Evolutionary conservation across 2,888 invertebrate genomes (phyloP).

Genomic region (Hypomecis atomaria): DNA sequence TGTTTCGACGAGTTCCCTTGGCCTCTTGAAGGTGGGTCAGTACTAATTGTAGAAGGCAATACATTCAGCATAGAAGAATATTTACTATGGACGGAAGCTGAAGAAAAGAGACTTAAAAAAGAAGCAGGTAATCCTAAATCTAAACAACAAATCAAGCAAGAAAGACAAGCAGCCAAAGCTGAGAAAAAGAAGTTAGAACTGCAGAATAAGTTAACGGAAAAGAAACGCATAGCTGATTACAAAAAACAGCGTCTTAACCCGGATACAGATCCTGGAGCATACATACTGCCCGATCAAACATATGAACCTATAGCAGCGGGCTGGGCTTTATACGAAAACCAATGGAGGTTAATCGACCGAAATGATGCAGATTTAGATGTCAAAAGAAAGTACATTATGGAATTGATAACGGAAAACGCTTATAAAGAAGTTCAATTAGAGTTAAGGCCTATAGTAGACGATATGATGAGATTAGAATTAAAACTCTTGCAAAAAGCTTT

Average conservation of each 20-base stretch:
- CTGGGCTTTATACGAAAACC: slow-evolving; percentile 66
- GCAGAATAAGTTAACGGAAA: slow-evolving; percentile 65
- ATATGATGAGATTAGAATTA: slow-evolving; percentile 86
- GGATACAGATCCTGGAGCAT: slow-evolving; percentile 74
- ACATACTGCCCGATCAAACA: slow-evolving; percentile 57
- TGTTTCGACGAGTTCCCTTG: slow-evolving; percentile 90
- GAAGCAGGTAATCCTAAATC: slow-evolving; percentile 64
- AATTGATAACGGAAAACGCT: slow-evolving; percentile 87
- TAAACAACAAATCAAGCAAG: slow-evolving; percentile 78
- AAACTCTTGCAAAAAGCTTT: slow-evolving; percentile 81
- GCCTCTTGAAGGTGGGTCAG: slow-evolving; percentile 88
- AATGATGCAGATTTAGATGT: slow-evolving; percentile 82
- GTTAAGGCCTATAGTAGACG: slow-evolving; percentile 88
- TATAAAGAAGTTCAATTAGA: slow-evolving; percentile 87
- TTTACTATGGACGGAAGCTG: slow-evolving; percentile 66
- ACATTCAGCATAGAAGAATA: slow-evolving; percentile 86
- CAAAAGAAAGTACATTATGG: slow-evolving; percentile 85
- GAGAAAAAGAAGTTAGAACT: slow-evolving; percentile 67
- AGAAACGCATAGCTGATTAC: slow-evolving; percentile 73
- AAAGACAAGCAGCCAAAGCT: slow-evolving; percentile 68
- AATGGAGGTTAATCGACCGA: slow-evolving; percentile 70
- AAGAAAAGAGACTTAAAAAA: slow-evolving; percentile 68
- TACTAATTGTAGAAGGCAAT: slow-evolving; percentile 84
- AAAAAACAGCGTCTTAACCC: slow-evolving; percentile 76
- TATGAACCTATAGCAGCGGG: slow-evolving; percentile 53